A percentile compares a stretch with the other conserved stretches of the same genome.
Evolutionary conservation across 2,113 vertebrate genomes (phyloP).

Genomic region (Irena cyanogastra): DNA sequence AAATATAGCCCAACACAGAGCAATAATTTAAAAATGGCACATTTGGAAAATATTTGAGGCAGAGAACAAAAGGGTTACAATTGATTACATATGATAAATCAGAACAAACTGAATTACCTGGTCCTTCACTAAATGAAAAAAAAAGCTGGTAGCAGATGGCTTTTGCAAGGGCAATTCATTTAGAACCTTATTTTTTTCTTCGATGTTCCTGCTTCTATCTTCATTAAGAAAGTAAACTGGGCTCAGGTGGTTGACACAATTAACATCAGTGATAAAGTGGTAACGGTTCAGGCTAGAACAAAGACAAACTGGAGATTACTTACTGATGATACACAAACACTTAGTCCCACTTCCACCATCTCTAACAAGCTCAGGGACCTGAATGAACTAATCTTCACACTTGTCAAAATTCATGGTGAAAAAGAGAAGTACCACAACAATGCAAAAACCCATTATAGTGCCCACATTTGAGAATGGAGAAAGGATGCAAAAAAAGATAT

Average conservation of each 20-base stretch:
- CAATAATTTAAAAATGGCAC: background rate
- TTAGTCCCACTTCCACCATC: background rate
- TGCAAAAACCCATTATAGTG: background rate
- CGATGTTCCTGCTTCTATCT: background rate
- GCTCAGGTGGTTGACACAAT: conserved; percentile 8
- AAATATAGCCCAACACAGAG: background rate
- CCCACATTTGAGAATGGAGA: background rate
- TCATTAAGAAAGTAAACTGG: conserved; percentile 14
- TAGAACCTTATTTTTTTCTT: background rate
- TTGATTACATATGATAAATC: background rate
- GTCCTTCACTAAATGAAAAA: background rate
- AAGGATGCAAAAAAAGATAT: background rate
- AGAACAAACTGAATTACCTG: background rate
- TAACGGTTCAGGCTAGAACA: background rate
- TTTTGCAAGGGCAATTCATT: background rate
- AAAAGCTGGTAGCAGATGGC: conserved; percentile 2
- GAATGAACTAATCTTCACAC: background rate
- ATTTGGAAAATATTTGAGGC: background rate
- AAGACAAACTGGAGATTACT: background rate
- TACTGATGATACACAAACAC: background rate
- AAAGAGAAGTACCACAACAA: background rate
- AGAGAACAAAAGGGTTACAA: background rate
- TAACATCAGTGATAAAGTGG: background rate
- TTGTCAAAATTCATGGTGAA: background rate
- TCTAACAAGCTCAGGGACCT: background rate